Base-by-base conservation (phyloP, 2,797 vertebrate genomes). In the Coendou prehensilis region DNA sequence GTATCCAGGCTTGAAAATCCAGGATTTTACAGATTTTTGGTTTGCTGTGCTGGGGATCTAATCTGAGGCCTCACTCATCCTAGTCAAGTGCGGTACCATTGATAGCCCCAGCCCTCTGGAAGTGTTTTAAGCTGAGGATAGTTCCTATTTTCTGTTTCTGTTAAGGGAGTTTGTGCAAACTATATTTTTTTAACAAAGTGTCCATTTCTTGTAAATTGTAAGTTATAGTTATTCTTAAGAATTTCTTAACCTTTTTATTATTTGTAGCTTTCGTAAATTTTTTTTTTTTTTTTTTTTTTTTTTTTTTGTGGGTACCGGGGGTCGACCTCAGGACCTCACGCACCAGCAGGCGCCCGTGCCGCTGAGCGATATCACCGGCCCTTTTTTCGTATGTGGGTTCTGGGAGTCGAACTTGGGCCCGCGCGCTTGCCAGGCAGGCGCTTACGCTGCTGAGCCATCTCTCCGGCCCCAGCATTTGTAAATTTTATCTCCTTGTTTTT, bases 81-180 rank as follows among this genome's bases (percentile, higher is more conserved):
- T 41, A 61, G 81, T 13, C 17, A 76, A 41, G n/a, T 47, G 22
- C 14, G 54, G 17, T 54, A 17, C 28, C 47, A 56, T 18, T 26
- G 61, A 85, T 6, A 37, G 13, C 56, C 15, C 23, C 61, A 52
- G 11, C 4, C 30, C 5, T 54, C 67, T 80, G 15, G 64, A 50
- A 79, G 83, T 18, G 2, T 94, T 90, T 90, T 87, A 87, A 83
- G 76, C 52, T 94, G 11, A 23, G 79, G 41, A 54, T 50, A 90
- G 20, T 92, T 94, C 1, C 17, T 89, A 17, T 47, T 95, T 73
- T 92, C 20, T 89, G 4, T 78, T 92, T 92, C 47, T 92, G 41
- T 85, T 94, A 95, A 93, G 78, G 59, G 50, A 92, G 18, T 89
- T 89, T 78, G 78, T 37, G 54, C 82, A 57, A 86, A 76, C 22